Evolutionary conservation across 1,140 invertebrate species (phyloP), one percentile per base, ranked within the genome.

Genomic region (Bombus soroeensis): DNA sequence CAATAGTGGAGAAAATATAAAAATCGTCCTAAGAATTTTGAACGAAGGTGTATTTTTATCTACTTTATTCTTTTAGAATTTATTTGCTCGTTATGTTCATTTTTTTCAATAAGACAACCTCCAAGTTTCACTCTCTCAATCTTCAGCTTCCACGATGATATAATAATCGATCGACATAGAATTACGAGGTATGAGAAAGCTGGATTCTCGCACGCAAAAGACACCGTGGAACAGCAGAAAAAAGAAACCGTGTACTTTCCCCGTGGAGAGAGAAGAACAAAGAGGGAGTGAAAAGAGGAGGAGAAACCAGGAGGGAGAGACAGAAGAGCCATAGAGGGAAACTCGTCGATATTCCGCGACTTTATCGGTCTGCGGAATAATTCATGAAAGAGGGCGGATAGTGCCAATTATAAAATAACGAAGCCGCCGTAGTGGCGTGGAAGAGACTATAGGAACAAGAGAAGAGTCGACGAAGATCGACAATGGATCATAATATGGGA

Each of bases 351-450:
- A 93, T 91, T 92, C 90, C 83, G 83, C 83, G 79, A 89, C 92
- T 89, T 92, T 90, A 92, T 91, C 90, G 92, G 87, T 66, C 57
- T 79, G 83, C 87, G 89, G 90, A 93, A 93, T 93, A 93, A 93
- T 93, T 93, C 93, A 93, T 92, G 92, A 93, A 93, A 92, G 88
- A 79, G 89, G 87, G 84, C 88, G 89, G 92, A 93, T 93, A 91
- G 92, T 93, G 92, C 92, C 92, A 93, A 93, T 93, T 93, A 93
- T 93, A 92, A 93, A 93, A 92, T 93, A 93, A 93, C 91, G 92
- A 93, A 93, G 89, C 86, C 37, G 76, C 34, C 76, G 80, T 89
- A 87, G 70, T 81, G 86, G 85, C 77, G 84, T 76, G 70, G 76
- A 81, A 68, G 78, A 85, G 71, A 81, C 78, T 53, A 70, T 75